Evolutionary conservation across 2,797 vertebrate species (phyloP), one percentile per base, ranked within the genome.

Genomic region (Scyliorhinus canicula): DNA sequence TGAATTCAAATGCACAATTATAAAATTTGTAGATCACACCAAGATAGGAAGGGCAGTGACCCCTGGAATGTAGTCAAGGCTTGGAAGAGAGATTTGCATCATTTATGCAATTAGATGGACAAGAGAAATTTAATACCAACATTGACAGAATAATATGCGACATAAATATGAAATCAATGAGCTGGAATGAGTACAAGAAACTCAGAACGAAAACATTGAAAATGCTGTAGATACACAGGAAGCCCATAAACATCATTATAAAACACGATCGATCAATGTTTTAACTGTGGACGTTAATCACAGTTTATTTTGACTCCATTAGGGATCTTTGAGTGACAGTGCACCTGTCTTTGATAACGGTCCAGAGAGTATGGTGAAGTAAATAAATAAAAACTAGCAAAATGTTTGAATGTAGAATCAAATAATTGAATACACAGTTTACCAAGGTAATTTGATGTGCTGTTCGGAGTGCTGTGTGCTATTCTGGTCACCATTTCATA

Each of bases 101-200:
- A n/a, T 90, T 90, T n/a, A n/a, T 90, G 35, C 19, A 90, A 90
- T 90, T 63, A 35, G 57, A 90, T 90, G 57, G 86, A 60, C 4
- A 40, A 60, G 86, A 40, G 2, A 40, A 90, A 90, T 63, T 60
- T 90, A 90, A 63, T 90, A 40, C 55, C 86, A 90, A 90, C 52
- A 63, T 40, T 40, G 86, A 90, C 86, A 90, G 35, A 90, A 60
- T 90, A 90, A 63, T 90, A 57, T 40, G 19, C 35, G 6, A 26
- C 55, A 40, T 63, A 90, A 40, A 60, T 63, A 90, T 52, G 55
- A 90, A 63, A 90, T 90, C 55, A 40, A n/a, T 90, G 35, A 63
- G 5, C 19, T 63, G 55, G 55, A 63, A 90, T 90, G 86, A 90
- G 86, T 63, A 60, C 86, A 63, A 63, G 55, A 35, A 90, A 63